Evolutionary conservation across 2,797 vertebrate species (phyloP), one percentile per base, ranked within the genome.

Genomic region (Xiphorhynchus erythropygius): DNA sequence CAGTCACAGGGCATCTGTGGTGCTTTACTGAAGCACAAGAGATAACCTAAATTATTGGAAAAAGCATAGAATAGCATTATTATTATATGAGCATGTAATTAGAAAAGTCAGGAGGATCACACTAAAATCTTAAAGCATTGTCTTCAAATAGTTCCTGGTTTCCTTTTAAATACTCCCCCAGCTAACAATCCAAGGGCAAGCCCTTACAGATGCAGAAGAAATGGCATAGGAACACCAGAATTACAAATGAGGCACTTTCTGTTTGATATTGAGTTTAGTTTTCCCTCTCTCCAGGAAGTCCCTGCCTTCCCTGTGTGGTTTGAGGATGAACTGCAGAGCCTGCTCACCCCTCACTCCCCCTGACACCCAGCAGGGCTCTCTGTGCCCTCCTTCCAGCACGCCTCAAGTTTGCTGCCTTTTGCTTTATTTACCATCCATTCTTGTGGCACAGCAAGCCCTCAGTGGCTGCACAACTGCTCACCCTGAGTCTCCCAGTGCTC

Each of bases 281-380:
- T 73, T 75, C 27, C 22, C 10, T 56, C 73, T 69, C 41, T 8
- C 35, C 30, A 27, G 47, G 47, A 52, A 52, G 59, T 53, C 87
- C 78, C 71, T 50, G 73, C 86, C 56, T 89, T 96, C 75, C 90
- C 90, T 87, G 4, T 77, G 81, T 87, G 89, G 83, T 27, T 90
- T 84, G 32, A 82, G 67, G 70, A 1, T 84, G 95, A 92, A 94
- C 87, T 93, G 89, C 87, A 91, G 18, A 84, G 33, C 4, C 76
- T 88, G 84, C 27, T 81, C 62, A 42, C 18, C 32, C n/a, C 79
- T 22, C 74, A 67, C 71, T 80, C 32, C 30, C 64, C 41, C 50
- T 30, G 80, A 28, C 76, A 60, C 28, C 1, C 41, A 25, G 2
- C 52, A 68, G 67, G 42, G 59, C 52, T 74, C 67, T 23, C 67